phyloP scores from a whole-genome alignment of 2,113 vertebrate genomes.

The Toxotes jaculatrix region DNA sequence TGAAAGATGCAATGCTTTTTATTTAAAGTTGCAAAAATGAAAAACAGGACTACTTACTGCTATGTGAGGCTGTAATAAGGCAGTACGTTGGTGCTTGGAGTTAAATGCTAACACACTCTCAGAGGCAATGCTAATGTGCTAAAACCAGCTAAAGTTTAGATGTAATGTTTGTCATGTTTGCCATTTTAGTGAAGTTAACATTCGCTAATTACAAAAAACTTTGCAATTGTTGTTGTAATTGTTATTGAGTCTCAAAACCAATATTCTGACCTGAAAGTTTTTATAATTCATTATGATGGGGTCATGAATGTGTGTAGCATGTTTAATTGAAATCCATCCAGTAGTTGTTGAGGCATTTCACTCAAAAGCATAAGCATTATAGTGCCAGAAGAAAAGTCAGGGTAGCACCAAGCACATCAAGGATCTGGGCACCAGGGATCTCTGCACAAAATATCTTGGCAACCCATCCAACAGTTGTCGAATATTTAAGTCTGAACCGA shows the following conservation, averaged over 20 bases:
- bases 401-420: neutral
- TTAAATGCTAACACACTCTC: neutral
- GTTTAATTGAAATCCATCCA: neutral
- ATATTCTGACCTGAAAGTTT: neutral
- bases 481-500: no score
- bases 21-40: slow-evolving; percentile 9
- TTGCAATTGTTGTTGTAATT: no score
- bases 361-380: neutral
- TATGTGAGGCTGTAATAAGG: neutral
- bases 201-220: neutral
- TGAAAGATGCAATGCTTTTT: slow-evolving; percentile 13
- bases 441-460: neutral
- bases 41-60: neutral
- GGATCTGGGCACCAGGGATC: neutral
- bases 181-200: neutral
- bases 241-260: no score
- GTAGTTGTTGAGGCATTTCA: neutral
- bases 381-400: neutral
- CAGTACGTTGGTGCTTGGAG: neutral
- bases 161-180: no score
- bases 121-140: neutral
- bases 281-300: neutral
- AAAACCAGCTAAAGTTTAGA: neutral
- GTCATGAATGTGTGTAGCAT: no score
- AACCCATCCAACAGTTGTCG: neutral